Conservation (phyloP, 1,140 invertebrate genomes). For the Alviniconcha marisindica region DNA sequence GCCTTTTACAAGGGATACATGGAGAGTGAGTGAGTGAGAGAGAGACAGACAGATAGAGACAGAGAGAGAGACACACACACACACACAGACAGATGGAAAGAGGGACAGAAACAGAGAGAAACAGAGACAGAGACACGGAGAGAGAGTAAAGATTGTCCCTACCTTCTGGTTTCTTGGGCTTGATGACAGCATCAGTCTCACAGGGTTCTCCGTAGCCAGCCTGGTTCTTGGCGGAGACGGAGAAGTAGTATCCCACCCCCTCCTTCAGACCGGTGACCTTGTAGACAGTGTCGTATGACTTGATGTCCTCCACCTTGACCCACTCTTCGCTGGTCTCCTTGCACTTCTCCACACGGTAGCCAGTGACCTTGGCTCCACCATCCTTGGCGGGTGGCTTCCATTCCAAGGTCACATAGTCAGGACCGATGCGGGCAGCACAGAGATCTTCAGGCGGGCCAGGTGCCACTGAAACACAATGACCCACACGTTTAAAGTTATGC, state of each 20-base stretch:
- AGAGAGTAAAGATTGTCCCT: not conserved
- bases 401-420: slow-evolving; percentile 94
- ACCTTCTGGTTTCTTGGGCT: slow-evolving; percentile 68
- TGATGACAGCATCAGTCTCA: slow-evolving; percentile 89
- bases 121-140: too few relatives aligned
- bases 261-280: slow-evolving; percentile 95
- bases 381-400: slow-evolving; percentile 94
- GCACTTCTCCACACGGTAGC: slow-evolving; percentile 71
- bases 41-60: too few relatives aligned
- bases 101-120: too few relatives aligned
- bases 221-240: slow-evolving; percentile 96
- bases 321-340: slow-evolving; percentile 56
- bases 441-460: slow-evolving; percentile 95
- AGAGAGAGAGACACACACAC: too few relatives aligned
- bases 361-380: slow-evolving; percentile 90
- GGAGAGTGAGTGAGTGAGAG: too few relatives aligned
- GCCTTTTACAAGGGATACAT: too few relatives aligned
- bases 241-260: slow-evolving; percentile 94
- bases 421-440: slow-evolving; percentile 93
- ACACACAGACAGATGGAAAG: too few relatives aligned
- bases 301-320: slow-evolving; percentile 57
- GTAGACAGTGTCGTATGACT: slow-evolving; percentile 76
- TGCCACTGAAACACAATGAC: slow-evolving; percentile 82
- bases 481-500: not conserved
- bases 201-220: slow-evolving; percentile 95